A percentile compares a stretch with the other conserved stretches of the same genome.
Conservation (phyloP, 2,797 vertebrate genomes). For the Apodemus agrarius region DNA sequence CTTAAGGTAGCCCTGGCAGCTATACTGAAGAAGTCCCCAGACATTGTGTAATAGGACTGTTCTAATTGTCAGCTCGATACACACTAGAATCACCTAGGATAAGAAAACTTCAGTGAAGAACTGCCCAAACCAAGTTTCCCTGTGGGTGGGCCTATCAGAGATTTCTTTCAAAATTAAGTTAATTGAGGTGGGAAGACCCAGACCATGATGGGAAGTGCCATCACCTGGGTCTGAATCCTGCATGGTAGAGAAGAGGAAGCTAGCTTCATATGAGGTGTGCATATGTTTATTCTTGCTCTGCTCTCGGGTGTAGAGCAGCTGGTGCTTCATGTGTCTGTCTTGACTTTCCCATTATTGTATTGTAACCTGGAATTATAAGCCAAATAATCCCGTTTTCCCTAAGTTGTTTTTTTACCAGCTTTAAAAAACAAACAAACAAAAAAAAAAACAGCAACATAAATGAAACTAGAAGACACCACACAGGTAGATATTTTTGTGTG, state of each 20-base stretch:
- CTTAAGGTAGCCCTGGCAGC: not conserved
- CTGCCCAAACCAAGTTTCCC: not conserved
- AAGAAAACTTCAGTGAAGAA: not conserved
- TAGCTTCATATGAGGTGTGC: too few relatives aligned
- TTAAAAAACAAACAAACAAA: too few relatives aligned
- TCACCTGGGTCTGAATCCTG: not conserved
- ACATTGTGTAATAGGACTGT: not conserved
- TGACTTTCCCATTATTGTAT: not conserved
- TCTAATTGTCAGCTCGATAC: not conserved
- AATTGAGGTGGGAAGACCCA: not conserved
- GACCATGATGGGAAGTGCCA: too few relatives aligned
- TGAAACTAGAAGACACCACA: not conserved
- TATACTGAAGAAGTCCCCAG: not conserved
- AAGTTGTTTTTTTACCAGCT: not conserved
- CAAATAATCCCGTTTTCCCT: not conserved
- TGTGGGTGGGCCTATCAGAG: not conserved
- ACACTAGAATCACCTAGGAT: not conserved
- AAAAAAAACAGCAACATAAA: not conserved
- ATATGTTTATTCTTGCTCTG: not conserved
- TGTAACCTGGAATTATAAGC: not conserved
- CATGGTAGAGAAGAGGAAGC: not conserved
- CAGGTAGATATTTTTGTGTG: not conserved
- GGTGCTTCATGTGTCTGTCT: not conserved
- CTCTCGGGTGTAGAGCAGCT: not conserved
- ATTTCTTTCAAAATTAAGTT: not conserved